Percentiles rank a stretch among this genome's conserved stretches.
phyloP scores from a whole-genome alignment of 2,888 invertebrate genomes.

The Watsonalla cultraria region DNA sequence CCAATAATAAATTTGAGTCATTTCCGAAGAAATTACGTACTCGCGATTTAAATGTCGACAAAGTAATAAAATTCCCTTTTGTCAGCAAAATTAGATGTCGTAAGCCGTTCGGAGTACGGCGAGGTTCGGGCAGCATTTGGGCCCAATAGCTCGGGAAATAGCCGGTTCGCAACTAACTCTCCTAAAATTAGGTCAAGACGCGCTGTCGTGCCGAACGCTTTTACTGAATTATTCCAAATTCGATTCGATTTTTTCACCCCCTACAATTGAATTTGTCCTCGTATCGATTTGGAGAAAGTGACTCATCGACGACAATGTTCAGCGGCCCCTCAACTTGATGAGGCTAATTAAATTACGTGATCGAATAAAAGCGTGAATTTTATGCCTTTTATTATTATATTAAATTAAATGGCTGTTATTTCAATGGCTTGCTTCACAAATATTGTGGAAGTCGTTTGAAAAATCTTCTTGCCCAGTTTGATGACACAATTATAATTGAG shows the following conservation, averaged over 20 bases:
- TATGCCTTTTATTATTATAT: no score
- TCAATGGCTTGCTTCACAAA: no score
- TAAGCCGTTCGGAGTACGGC: slow-evolving; percentile 37
- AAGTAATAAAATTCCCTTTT: slow-evolving; percentile 40
- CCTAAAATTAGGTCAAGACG: slow-evolving; percentile 58
- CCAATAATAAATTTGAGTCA: not conserved
- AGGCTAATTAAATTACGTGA: slow-evolving; percentile 11
- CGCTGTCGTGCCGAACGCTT: slow-evolving; percentile 36
- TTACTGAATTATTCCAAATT: slow-evolving; percentile 39
- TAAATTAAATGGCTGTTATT: no score
- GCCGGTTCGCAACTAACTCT: slow-evolving; percentile 36
- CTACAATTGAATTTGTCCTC: slow-evolving; percentile 14
- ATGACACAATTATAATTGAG: no score
- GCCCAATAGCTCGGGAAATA: slow-evolving; percentile 52
- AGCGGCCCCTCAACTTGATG: slow-evolving; percentile 6
- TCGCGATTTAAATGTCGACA: slow-evolving; percentile 23
- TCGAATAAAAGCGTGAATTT: not conserved
- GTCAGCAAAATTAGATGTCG: slow-evolving; percentile 48
- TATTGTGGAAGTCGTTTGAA: no score
- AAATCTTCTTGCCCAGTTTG: no score
- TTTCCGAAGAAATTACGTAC: not conserved
- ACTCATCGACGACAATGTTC: slow-evolving; percentile 6
- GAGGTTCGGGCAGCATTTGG: slow-evolving; percentile 44
- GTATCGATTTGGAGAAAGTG: slow-evolving; percentile 8
- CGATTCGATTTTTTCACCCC: slow-evolving; percentile 31